Base-by-base conservation (phyloP, 2,888 invertebrate species). In the Cyclophora punctaria region DNA sequence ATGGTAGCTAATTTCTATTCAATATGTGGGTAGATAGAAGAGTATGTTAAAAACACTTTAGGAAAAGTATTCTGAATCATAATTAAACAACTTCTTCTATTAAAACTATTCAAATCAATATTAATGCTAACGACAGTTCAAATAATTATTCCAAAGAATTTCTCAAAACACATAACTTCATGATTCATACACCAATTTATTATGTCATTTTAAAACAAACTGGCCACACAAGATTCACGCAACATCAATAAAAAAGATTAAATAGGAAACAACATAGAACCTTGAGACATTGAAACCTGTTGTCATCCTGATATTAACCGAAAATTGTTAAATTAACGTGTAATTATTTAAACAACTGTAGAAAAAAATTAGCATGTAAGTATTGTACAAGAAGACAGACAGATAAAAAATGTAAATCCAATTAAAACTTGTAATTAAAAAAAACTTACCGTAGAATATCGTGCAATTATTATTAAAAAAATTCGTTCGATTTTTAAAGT, bases 401-500 rank as follows among this genome's bases (percentile, higher is more conserved):
- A 20, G 20, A 20, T 20, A 20, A 20, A 20, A 20, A 20, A 20
- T 20, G 2, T 20, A 20, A 20, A 20, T 20, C 20, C 20, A 20
- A 20, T 1, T 20, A 20, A 20, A 20, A 20, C 44, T 3, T 7
- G 49, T 34, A 5, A 41, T 43, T 5, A 33, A 34, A 48, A 61
- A 63, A 58, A 59, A 73, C 79, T 79, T 66, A 80, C 80, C 78
- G 66, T 20, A 66, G 58, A 60, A 69, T 70, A 69, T 73, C 64
- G 82, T 81, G 84, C 84, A 75, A 80, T 73, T 68, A 58, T 56
- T 51, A 42, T 53, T 63, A 58, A 55, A 55, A 57, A 52, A 62
- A 60, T 69, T 74, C 69, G 69, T 63, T 78, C 76, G 79, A 57
- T 71, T 63, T 73, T 66, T 69, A 61, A 66, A 75, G 80, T 83